phyloP scores from a whole-genome alignment of 1,140 invertebrate species.

The Acarapis woodi region DNA sequence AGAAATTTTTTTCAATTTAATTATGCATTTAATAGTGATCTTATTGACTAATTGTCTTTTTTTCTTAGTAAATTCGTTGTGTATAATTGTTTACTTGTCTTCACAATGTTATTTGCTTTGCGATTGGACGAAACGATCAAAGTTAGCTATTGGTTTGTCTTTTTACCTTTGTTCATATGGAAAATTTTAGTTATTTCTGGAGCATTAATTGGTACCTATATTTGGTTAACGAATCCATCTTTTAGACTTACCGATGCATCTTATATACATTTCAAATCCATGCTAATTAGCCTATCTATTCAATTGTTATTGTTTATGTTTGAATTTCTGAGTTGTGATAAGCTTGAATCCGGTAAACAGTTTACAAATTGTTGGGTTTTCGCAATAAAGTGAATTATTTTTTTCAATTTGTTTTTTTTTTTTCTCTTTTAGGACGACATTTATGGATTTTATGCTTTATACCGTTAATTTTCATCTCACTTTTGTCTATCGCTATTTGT shows the following conservation, averaged over 20 bases:
- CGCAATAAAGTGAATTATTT: constrained; percentile 76
- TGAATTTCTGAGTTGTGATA: constrained; percentile 78
- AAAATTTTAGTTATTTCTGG: constrained; percentile 64
- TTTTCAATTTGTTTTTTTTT: constrained; percentile 79
- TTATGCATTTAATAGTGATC: neutral
- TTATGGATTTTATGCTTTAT: constrained; percentile 86
- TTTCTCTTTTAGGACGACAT: no score
- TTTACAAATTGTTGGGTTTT: constrained; percentile 85
- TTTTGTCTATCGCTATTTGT: constrained; percentile 79
- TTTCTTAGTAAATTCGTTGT: constrained; percentile 75
- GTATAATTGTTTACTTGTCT: constrained; percentile 62
- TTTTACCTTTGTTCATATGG: constrained; percentile 87
- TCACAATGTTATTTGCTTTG: constrained; percentile 60
- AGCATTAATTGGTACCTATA: constrained; percentile 57
- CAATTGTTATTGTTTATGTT: constrained; percentile 86
- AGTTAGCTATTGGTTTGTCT: constrained; percentile 82
- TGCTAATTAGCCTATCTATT: constrained; percentile 72
- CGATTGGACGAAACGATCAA: constrained; percentile 52
- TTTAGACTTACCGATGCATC: constrained; percentile 75
- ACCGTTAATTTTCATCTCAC: constrained; percentile 77
- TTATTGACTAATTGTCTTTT: constrained; percentile 11
- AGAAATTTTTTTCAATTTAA: constrained; percentile 1
- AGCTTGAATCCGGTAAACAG: constrained; percentile 55
- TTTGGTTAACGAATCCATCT: constrained; percentile 81
- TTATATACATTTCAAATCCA: constrained; percentile 85